A percentile compares a stretch with the other conserved stretches of the same genome.
Evolutionary conservation across 2,113 vertebrate genomes (phyloP).

Genomic region (Hippocampus mohnikei): DNA sequence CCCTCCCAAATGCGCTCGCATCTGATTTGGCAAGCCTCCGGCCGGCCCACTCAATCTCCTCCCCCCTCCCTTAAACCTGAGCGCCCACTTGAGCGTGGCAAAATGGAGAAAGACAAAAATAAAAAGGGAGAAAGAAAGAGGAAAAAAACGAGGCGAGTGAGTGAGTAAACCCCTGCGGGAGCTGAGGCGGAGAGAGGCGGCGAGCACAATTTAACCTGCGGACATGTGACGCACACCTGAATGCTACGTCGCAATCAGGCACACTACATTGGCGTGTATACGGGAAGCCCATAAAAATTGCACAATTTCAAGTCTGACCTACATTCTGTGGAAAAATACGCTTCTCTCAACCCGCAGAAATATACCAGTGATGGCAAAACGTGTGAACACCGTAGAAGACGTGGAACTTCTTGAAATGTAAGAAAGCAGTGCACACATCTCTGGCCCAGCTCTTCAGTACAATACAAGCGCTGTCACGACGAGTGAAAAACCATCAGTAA

Average conservation of each 20-base stretch:
- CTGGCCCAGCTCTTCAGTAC: neutral
- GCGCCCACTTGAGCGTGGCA: conserved; percentile 34
- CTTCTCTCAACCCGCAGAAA: neutral
- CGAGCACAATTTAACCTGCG: conserved; percentile 40
- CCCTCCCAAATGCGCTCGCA: conserved; percentile 47
- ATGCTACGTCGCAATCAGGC: neutral
- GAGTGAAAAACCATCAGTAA: no score
- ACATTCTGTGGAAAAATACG: neutral
- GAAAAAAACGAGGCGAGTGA: conserved; percentile 12
- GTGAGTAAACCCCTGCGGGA: conserved; percentile 18
- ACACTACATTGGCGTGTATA: neutral
- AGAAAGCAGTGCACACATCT: neutral
- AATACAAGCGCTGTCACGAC: neutral
- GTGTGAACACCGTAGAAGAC: no score
- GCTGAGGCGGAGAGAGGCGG: neutral
- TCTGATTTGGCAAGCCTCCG: conserved; percentile 67
- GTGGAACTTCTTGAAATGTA: neutral
- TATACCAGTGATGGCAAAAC: neutral
- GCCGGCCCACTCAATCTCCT: conserved; percentile 53
- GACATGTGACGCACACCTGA: conserved; percentile 11
- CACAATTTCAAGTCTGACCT: neutral
- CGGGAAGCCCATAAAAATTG: neutral
- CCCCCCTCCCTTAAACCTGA: conserved; percentile 43
- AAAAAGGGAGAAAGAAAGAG: conserved; percentile 9
- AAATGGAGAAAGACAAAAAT: conserved; percentile 4